Evolutionary conservation across 1,140 invertebrate genomes (phyloP).

Genomic region (Cheumatopsyche charites): DNA sequence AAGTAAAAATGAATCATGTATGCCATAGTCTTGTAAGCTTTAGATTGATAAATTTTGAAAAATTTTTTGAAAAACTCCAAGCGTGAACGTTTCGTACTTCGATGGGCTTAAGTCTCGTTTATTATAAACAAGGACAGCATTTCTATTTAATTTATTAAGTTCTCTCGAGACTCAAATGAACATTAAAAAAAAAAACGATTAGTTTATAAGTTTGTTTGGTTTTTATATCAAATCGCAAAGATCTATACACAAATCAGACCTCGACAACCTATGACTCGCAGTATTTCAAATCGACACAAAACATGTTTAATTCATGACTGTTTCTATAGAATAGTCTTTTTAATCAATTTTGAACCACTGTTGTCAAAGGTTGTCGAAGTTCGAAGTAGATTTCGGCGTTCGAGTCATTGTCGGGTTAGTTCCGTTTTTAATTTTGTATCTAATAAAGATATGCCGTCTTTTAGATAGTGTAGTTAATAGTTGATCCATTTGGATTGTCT

Average conservation of each 20-base stretch:
- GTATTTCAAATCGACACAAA: too few relatives aligned
- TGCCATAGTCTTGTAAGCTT: constrained; percentile 47
- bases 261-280: too few relatives aligned
- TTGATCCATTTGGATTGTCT: constrained; percentile 39
- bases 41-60: constrained; percentile 38
- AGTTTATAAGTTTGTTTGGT: constrained; percentile 20
- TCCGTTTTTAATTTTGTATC: constrained; percentile 38
- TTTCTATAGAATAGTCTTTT: too few relatives aligned
- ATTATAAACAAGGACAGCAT: constrained; percentile 47
- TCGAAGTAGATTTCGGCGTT: background rate
- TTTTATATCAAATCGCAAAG: too few relatives aligned
- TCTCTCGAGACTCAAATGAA: background rate
- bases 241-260: too few relatives aligned
- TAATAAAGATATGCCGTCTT: constrained; percentile 45
- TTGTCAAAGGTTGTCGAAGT: background rate
- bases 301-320: too few relatives aligned
- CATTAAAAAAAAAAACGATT: constrained; percentile 14
- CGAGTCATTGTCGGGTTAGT: constrained; percentile 38
- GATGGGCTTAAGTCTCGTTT: constrained; percentile 40
- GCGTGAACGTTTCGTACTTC: constrained; percentile 46
- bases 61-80: constrained; percentile 26
- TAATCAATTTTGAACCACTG: too few relatives aligned
- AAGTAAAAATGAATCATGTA: constrained; percentile 41
- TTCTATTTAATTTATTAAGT: constrained; percentile 39
- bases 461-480: constrained; percentile 47